Evolutionary conservation across 2,888 invertebrate species (phyloP), one percentile per base, ranked within the genome.

Genomic region (Galerucella nymphaeae): DNA sequence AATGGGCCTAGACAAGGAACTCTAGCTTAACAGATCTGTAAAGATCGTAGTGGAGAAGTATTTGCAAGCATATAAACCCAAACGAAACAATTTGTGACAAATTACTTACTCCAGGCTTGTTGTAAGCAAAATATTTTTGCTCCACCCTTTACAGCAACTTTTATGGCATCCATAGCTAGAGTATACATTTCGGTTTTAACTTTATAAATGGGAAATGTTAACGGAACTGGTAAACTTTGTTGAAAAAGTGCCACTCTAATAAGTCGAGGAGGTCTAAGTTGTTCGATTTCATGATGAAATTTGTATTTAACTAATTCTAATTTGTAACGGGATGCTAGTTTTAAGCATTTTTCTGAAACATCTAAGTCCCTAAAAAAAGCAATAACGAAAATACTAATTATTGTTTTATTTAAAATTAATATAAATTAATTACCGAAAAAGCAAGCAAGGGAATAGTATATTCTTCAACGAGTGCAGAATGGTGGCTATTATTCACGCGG

Each of bases 91-190:
- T n/a, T n/a, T n/a, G n/a, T n/a, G n/a, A n/a, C n/a, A n/a, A n/a
- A n/a, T n/a, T 57, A 88, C 93, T 89, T 87, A 96, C 96, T 91
- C 99, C 99, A 99, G 2, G 97, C 94, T 88, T 99, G 99, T 87
- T 99, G 99, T 75, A 98, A 90, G 83, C 98, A 98, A 62, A 99
- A 85, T 61, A 99, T 90, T 83, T 98, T 96, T 50, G 96, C 97
- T 0, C 91, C 92, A 79, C 92, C 93, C 14, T 87, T 83, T 0
- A 92, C 93, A 0, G 99, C 98, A 0, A 91, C 89, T 70, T 91
- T 88, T 42, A 96, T 91, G 50, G 97, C 93, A 48, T 88, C 88
- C 69, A 88, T 87, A 4, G 98, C 91, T 85, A 96, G 91, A 18
- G 61, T 61, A 41, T 61, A 61, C 61, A 61, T 61, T 61, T 61